Percentiles rank a stretch among this genome's conserved stretches.
These are phyloP conservation scores for Scomberomorus guttatus DNA, from an alignment of 2,797 vertebrate genomes.

Conservation along the genomic window DNA sequence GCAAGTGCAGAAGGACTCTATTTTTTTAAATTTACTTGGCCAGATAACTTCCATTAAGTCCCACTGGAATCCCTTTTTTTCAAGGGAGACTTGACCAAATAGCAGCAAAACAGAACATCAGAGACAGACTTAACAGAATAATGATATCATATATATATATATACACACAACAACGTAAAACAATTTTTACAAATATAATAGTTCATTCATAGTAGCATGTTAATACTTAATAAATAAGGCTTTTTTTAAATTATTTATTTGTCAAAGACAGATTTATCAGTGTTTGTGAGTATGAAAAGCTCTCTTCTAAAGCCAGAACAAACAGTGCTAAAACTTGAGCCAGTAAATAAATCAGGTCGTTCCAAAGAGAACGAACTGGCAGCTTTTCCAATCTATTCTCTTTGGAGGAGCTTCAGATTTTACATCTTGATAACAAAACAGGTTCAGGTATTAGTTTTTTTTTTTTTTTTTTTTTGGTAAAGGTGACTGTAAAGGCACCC, in stretches of 20 bases:
- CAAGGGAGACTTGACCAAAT: neutral
- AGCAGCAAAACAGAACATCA: conserved; percentile 6
- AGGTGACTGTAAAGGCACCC: conserved; percentile 27
- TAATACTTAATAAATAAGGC: conserved; percentile 10
- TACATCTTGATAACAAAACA: conserved; percentile 47
- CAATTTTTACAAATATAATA: neutral
- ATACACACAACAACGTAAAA: neutral
- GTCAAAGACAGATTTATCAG: neutral
- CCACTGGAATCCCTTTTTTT: conserved; percentile 13
- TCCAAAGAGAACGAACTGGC: conserved; percentile 52
- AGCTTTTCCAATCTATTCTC: conserved; percentile 44
- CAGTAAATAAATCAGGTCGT: conserved; percentile 62
- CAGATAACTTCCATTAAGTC: neutral
- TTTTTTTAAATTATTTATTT: conserved; percentile 24
- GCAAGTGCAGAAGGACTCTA: conserved; percentile 9
- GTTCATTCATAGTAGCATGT: neutral
- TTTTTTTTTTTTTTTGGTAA: neutral
- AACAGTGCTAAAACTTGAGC: conserved; percentile 43
- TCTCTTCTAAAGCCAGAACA: conserved; percentile 43
- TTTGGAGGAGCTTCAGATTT: conserved; percentile 43
- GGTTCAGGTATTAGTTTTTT: conserved; percentile 22
- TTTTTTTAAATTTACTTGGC: conserved; percentile 34
- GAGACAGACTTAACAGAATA: neutral
- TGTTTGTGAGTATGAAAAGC: conserved; percentile 21
- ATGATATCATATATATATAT: neutral